Evolutionary conservation across 2,888 invertebrate genomes (phyloP).

Genomic region (Lottia scabra): DNA sequence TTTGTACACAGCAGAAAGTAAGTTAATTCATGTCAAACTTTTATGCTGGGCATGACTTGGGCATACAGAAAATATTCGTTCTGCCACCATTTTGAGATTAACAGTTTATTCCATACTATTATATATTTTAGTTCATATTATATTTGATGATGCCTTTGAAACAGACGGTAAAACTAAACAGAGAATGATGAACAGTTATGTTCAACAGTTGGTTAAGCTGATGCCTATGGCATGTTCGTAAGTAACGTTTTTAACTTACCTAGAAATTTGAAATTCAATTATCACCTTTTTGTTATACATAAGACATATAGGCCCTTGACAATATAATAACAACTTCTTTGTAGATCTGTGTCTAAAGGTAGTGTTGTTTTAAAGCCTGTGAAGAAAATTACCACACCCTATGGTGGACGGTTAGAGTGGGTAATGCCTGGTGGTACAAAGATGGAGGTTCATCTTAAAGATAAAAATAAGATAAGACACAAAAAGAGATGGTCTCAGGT

Average conservation of each 20-base stretch:
- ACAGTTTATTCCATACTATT: conserved; percentile 61
- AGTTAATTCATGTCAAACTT: not conserved
- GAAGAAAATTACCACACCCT: conserved; percentile 92
- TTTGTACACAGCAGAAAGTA: conserved; percentile 34
- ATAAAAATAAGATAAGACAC: conserved; percentile 95
- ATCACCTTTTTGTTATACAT: no score
- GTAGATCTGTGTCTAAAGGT: conserved; percentile 84
- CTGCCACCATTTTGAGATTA: no score
- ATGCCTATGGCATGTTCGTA: conserved; percentile 71
- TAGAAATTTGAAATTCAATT: no score
- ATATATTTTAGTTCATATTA: conserved; percentile 88
- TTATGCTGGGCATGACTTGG: no score
- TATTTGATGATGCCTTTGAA: conserved; percentile 98
- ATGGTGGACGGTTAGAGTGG: conserved; percentile 94
- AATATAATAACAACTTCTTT: not conserved
- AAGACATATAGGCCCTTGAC: no score
- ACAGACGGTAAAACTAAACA: conserved; percentile 81
- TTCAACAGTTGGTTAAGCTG: conserved; percentile 87
- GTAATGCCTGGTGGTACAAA: conserved; percentile 95
- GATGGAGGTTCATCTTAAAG: conserved; percentile 96
- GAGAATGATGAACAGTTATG: conserved; percentile 92
- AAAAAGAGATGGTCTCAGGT: conserved; percentile 99
- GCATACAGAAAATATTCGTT: no score
- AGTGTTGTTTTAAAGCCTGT: conserved; percentile 89
- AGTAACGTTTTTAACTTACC: conserved; percentile 16